Evolutionary conservation across 2,113 vertebrate genomes (phyloP).

Genomic region (Notarius quadriscutis): DNA sequence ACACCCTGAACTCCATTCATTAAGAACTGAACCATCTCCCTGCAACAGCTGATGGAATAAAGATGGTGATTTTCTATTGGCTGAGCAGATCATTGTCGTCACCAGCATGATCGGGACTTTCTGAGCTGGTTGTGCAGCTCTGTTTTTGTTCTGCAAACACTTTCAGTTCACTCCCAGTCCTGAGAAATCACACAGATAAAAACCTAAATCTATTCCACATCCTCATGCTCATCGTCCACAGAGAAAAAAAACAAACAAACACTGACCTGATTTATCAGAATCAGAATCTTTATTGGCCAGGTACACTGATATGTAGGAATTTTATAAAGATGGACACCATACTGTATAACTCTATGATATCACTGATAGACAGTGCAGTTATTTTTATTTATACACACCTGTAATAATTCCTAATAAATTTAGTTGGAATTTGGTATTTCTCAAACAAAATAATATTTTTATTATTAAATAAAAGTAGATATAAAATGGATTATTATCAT

Average conservation of each 20-base stretch:
- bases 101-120: not conserved
- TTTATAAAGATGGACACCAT: no score
- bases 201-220: not conserved
- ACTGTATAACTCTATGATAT: no score
- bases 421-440: no score
- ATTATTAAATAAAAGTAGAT: no score
- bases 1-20: not conserved
- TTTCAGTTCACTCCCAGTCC: constrained; percentile 22
- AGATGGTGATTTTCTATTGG: constrained; percentile 23
- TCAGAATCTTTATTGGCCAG: no score
- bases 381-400: no score
- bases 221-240: not conserved
- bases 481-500: no score
- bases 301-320: no score
- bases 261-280: no score
- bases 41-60: not conserved
- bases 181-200: constrained; percentile 5
- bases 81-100: not conserved
- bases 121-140: not conserved
- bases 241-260: not conserved
- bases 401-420: no score
- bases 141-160: constrained; percentile 31
- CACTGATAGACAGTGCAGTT: no score
- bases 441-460: no score
- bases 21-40: not conserved